Percentiles rank a stretch among this genome's conserved stretches.
Conservation (phyloP, 2,797 vertebrate species). For the Chaetodon trifasciatus region DNA sequence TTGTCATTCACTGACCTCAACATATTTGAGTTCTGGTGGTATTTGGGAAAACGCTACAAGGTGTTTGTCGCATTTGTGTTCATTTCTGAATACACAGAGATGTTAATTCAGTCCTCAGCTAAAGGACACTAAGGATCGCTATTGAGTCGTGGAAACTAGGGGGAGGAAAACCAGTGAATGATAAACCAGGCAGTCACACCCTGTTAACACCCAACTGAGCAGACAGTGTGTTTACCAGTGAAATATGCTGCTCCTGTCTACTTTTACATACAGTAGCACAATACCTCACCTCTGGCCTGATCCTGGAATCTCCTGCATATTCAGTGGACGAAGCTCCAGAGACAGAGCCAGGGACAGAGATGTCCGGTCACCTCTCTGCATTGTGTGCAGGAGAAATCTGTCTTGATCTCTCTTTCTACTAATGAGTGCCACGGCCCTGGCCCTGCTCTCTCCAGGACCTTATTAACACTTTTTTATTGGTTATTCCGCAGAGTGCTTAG, state of each 20-base stretch:
- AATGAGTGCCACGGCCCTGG: conserved; percentile 67
- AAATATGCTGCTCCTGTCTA: not conserved
- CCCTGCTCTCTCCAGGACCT: conserved; percentile 62
- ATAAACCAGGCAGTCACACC: conserved; percentile 30
- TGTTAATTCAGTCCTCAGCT: conserved; percentile 41
- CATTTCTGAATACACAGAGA: conserved; percentile 34
- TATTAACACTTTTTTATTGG: conserved; percentile 74
- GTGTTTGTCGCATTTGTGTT: conserved; percentile 55
- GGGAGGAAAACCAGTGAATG: conserved; percentile 5
- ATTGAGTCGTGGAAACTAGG: conserved; percentile 16
- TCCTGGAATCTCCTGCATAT: conserved; percentile 42
- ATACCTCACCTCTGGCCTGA: conserved; percentile 26
- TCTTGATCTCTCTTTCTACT: conserved; percentile 54
- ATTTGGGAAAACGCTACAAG: conserved; percentile 56
- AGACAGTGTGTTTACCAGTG: not conserved
- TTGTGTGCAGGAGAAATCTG: conserved; percentile 45
- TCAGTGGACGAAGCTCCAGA: conserved; percentile 39
- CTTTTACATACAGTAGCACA: not conserved
- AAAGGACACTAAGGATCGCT: conserved; percentile 16
- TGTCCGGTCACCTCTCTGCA: conserved; percentile 32
- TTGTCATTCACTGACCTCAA: conserved; percentile 79
- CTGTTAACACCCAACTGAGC: conserved; percentile 19
- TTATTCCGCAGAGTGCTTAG: conserved; percentile 71
- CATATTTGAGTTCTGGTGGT: conserved; percentile 50
- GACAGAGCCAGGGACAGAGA: conserved; percentile 14